Evolutionary conservation across 2,113 vertebrate genomes (phyloP).

Genomic region (Crotophaga sulcirostris): DNA sequence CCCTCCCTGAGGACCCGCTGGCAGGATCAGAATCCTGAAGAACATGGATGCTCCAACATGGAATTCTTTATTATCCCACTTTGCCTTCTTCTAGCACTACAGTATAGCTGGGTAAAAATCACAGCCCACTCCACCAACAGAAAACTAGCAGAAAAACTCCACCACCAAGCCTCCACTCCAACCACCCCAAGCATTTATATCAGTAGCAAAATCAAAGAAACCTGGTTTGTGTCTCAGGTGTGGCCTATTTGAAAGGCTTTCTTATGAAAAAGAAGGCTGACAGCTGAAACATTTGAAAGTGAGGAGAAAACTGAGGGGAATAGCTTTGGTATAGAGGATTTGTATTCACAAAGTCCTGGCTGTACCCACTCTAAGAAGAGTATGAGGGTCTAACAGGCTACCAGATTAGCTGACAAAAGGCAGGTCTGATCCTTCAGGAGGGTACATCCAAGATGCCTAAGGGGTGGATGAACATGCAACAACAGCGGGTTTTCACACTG

Average conservation of each 20-base stretch:
- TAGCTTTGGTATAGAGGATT: background rate
- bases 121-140: background rate
- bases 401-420: background rate
- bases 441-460: background rate
- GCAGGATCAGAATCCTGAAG: background rate
- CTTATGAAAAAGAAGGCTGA: background rate
- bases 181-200: background rate
- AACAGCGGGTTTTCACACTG: background rate
- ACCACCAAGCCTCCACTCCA: background rate
- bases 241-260: background rate
- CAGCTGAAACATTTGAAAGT: background rate
- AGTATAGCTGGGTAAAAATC: background rate
- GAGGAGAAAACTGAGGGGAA: background rate
- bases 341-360: background rate
- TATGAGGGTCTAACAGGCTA: background rate
- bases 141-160: background rate
- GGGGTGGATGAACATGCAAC: background rate
- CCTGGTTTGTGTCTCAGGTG: background rate
- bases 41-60: background rate
- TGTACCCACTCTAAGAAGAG: rapidly evolving
- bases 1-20: background rate
- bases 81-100: background rate
- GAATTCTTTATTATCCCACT: background rate
- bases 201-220: background rate
- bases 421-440: background rate